Evolutionary conservation across 2,888 invertebrate genomes (phyloP).

Genomic region (Zygogramma bicolorata): DNA sequence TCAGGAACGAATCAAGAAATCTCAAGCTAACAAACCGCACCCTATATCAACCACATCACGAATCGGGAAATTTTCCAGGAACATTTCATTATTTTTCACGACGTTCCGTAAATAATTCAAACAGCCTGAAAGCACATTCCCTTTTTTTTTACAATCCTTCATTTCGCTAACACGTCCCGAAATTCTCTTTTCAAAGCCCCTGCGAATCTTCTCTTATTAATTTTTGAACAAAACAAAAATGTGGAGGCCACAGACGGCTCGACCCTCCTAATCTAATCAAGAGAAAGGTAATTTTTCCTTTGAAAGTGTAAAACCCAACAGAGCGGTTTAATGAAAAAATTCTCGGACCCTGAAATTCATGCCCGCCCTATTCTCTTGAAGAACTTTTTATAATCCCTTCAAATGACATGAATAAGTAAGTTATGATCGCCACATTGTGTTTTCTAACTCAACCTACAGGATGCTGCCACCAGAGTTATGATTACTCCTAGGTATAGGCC

Average conservation of each 20-base stretch:
- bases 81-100: neutral
- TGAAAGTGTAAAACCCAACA: constrained; percentile 7
- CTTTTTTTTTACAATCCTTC: neutral
- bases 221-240: constrained; percentile 35
- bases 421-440: neutral
- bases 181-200: constrained; percentile 29
- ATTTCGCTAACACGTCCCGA: constrained; percentile 3
- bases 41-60: neutral
- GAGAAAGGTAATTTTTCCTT: constrained; percentile 19
- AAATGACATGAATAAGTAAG: neutral
- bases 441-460: neutral
- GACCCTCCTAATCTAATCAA: constrained; percentile 32
- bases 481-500: no score
- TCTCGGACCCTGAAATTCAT: constrained; percentile 12
- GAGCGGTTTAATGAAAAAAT: constrained; percentile 19
- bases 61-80: neutral
- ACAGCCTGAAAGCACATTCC: neutral
- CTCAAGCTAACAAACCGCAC: neutral
- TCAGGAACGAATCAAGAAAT: no score
- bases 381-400: neutral
- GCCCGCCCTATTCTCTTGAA: neutral
- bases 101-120: neutral
- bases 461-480: neutral
- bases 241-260: constrained; percentile 16
- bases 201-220: constrained; percentile 31